Base-by-base conservation (phyloP, 2,888 invertebrate genomes). In the Crossocerus cetratus region DNA sequence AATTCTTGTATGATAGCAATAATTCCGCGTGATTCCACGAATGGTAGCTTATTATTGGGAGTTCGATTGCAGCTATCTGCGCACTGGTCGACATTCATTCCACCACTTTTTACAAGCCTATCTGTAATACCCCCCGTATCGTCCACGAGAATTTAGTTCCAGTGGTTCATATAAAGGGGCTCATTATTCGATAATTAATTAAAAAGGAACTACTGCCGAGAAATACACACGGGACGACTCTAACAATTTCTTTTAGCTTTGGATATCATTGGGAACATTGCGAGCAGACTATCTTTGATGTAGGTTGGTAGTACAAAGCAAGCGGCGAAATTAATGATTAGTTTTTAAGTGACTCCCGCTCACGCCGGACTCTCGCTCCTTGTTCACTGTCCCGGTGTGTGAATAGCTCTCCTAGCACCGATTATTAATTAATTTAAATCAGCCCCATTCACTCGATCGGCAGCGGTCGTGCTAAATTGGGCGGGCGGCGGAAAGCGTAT, bases 181-280 rank as follows among this genome's bases (percentile, higher is more conserved):
- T 32, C 32, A 32, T 32, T 32, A 32, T 5, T 1, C 23, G 18
- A 22, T 21, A 23, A 61, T 65, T 72, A 69, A 72, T 72, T 69
- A 65, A 58, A 55, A 45, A 32, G 3, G 32, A 2, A 8, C 3
- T 32, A 32, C 32, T 32, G 3, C 5, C 32, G 8, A 32, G 32
- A 32, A 32, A 32, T 32, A 32, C 8, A 32, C 8, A 5, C 32
- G 8, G 8, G 32, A 32, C 32, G 3, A 8, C 5, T 32, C 8
- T 8, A 32, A 23, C 23, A 23, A 8, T 32, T 32, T 32, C 32
- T 2, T 66, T 60, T 32, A 23, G 59, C 49, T 62, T 64, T 62
- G 71, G 71, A n/a, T n/a, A n/a, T n/a, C n/a, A n/a, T 55, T 74
- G 43, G 53, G 42, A 58, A 66, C 63, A 66, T 71, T 73, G 55